A percentile compares a stretch with the other conserved stretches of the same genome.
Evolutionary conservation across 37 sponge, comb jelly and placozoan genomes (phyloP).

Genomic region (Aphrocallistes beatrix): DNA sequence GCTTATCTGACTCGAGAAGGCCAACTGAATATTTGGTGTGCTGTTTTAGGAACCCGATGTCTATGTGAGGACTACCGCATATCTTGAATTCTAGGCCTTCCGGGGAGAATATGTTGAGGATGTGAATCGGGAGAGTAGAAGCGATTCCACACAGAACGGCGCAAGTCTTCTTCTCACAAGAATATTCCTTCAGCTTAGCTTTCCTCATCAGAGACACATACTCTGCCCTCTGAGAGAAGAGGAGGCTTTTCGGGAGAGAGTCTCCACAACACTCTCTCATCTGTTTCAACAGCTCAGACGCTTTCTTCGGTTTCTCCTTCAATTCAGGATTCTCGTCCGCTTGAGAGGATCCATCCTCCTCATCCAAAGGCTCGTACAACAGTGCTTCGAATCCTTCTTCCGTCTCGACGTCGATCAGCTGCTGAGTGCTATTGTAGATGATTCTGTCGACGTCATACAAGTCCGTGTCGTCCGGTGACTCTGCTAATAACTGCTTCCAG

Average conservation of each 20-base stretch:
- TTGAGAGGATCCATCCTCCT: neutral
- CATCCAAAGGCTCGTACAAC: neutral
- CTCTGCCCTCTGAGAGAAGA: conserved; percentile 24
- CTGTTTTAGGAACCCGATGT: conserved; percentile 39
- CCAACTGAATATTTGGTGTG: conserved; percentile 95
- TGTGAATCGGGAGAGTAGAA: conserved; percentile 72
- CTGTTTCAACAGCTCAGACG: neutral
- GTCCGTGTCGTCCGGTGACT: conserved; percentile 39
- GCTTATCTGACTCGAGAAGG: conserved; percentile 66
- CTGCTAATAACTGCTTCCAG: conserved; percentile 73
- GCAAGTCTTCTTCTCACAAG: conserved; percentile 31
- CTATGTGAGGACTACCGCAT: conserved; percentile 67
- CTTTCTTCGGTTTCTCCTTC: neutral
- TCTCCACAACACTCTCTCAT: neutral
- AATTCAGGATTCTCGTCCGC: neutral
- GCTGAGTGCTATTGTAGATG: conserved; percentile 59
- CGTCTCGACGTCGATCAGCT: conserved; percentile 34
- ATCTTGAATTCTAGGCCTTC: conserved; percentile 67
- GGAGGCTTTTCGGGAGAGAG: neutral
- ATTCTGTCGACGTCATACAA: conserved; percentile 70
- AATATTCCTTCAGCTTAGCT: conserved; percentile 44
- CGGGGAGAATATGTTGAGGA: conserved; percentile 50
- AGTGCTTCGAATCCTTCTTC: neutral
- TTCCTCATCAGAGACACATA: conserved; percentile 46
- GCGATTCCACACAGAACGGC: conserved; percentile 67